Evolutionary conservation across 2,888 invertebrate species (phyloP).

Genomic region (Drosophila vallismaia): DNA sequence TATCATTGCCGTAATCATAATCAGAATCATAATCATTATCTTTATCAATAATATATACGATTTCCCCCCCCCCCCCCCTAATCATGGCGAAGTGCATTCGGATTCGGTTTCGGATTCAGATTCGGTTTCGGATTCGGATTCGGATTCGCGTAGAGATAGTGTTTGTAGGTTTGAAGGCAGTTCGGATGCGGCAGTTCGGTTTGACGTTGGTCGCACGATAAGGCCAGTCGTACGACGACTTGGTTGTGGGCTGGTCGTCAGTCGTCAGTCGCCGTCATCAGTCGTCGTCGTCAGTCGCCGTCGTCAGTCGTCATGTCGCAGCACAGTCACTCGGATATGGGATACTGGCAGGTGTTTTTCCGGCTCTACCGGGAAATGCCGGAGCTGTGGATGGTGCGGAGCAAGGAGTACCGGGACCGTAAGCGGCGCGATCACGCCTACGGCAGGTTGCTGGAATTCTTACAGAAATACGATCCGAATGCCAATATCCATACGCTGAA

Average conservation of each 20-base stretch:
- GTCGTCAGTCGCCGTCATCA: neutral
- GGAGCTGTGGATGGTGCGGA: conserved; percentile 54
- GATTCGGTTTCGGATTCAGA: too few species aligned
- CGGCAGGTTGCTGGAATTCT: conserved; percentile 29
- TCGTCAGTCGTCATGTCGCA: conserved; percentile 37
- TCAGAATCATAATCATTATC: too few species aligned
- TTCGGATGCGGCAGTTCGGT: neutral
- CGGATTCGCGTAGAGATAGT: neutral
- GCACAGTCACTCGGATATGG: conserved; percentile 5
- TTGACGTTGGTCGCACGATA: conserved; percentile 54
- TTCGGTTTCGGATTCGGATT: too few species aligned
- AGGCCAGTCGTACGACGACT: conserved; percentile 32
- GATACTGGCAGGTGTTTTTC: conserved; percentile 58
- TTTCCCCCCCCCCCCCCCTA: too few species aligned
- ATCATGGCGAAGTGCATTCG: too few species aligned
- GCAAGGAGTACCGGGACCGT: conserved; percentile 55
- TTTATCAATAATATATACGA: too few species aligned
- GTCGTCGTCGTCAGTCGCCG: neutral
- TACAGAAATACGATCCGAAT: conserved; percentile 41
- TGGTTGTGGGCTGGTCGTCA: neutral
- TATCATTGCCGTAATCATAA: too few species aligned
- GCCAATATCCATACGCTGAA: conserved; percentile 59
- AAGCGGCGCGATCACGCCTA: conserved; percentile 51
- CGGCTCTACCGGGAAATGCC: conserved; percentile 64
- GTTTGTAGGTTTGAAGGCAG: neutral